Percentiles rank a stretch among this genome's conserved stretches.
Evolutionary conservation across 2,888 invertebrate species (phyloP).

Genomic region (Congeria kusceri): DNA sequence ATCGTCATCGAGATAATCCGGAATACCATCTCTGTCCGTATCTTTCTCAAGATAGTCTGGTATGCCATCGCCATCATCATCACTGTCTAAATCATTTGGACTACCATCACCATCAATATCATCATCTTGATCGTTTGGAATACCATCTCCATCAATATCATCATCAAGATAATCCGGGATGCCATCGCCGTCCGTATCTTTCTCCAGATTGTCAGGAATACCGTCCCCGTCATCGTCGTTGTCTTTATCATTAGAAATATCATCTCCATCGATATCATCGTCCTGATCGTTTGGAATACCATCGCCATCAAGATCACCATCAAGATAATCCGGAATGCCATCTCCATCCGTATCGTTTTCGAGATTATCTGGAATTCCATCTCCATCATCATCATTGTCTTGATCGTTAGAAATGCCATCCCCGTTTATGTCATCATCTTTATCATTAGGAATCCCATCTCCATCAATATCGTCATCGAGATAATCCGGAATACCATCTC

Average conservation of each 20-base stretch:
- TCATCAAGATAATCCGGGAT: slow-evolving; percentile 76
- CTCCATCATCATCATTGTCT: slow-evolving; percentile 75
- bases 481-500: slow-evolving; percentile 77
- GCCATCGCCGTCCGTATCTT: slow-evolving; percentile 82
- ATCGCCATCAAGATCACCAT: slow-evolving; percentile 75
- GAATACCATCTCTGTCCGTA: slow-evolving; percentile 81
- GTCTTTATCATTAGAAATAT: slow-evolving; percentile 78
- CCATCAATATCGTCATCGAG: slow-evolving; percentile 78
- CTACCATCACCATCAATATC: slow-evolving; percentile 82
- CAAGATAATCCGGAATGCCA: slow-evolving; percentile 76
- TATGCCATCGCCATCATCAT: slow-evolving; percentile 82
- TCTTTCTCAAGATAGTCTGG: slow-evolving; percentile 79
- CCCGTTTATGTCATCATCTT: slow-evolving; percentile 72
- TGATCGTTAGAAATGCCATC: slow-evolving; percentile 75
- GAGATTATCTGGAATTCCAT: slow-evolving; percentile 74
- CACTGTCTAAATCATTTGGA: slow-evolving; percentile 76
- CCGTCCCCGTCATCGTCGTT: slow-evolving; percentile 79
- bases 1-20: slow-evolving; percentile 78
- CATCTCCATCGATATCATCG: slow-evolving; percentile 78
- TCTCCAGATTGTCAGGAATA: slow-evolving; percentile 74
- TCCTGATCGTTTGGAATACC: slow-evolving; percentile 80
- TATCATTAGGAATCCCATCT: slow-evolving; percentile 79
- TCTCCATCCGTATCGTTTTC: slow-evolving; percentile 81
- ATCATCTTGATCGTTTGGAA: slow-evolving; percentile 71
- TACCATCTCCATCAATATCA: slow-evolving; percentile 80